Evolutionary conservation across 2,797 vertebrate genomes (phyloP).

Genomic region (Onychomys leucogaster): DNA sequence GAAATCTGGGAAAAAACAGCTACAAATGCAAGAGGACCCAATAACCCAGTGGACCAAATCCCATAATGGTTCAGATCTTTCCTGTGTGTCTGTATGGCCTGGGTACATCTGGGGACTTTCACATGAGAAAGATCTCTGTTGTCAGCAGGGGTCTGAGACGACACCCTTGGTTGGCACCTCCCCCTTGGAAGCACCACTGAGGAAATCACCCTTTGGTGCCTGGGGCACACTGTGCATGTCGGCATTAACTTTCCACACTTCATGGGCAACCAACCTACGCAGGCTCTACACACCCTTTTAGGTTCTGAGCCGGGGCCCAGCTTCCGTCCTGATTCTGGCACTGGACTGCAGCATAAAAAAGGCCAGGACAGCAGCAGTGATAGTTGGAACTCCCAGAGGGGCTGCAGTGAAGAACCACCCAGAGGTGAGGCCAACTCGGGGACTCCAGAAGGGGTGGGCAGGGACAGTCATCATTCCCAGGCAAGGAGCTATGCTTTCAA

Average conservation of each 20-base stretch:
- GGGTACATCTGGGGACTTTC: background rate
- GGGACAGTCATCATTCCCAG: background rate
- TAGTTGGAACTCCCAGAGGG: background rate
- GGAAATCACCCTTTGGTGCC: background rate
- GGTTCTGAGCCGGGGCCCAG: conserved; percentile 77
- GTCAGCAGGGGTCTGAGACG: background rate
- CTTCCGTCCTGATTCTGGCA: conserved; percentile 48
- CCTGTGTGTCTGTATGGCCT: background rate
- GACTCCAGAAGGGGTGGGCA: background rate
- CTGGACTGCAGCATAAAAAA: conserved; percentile 10
- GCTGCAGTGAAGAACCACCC: background rate
- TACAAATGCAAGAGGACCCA: background rate
- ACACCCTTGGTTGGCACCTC: background rate
- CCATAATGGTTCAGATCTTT: background rate
- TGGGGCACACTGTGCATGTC: background rate
- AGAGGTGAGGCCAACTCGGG: conserved; percentile 71
- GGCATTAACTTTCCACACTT: background rate
- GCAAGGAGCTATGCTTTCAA: background rate
- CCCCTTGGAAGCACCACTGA: background rate
- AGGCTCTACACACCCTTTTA: conserved; percentile 53
- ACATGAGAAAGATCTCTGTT: background rate
- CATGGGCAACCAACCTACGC: background rate
- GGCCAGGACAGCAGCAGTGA: background rate
- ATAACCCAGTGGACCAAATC: background rate
- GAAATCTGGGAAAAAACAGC: background rate